Evolutionary conservation across 2,888 invertebrate genomes (phyloP), one percentile per base, ranked within the genome.

Genomic region (Hybos culiciformis): DNA sequence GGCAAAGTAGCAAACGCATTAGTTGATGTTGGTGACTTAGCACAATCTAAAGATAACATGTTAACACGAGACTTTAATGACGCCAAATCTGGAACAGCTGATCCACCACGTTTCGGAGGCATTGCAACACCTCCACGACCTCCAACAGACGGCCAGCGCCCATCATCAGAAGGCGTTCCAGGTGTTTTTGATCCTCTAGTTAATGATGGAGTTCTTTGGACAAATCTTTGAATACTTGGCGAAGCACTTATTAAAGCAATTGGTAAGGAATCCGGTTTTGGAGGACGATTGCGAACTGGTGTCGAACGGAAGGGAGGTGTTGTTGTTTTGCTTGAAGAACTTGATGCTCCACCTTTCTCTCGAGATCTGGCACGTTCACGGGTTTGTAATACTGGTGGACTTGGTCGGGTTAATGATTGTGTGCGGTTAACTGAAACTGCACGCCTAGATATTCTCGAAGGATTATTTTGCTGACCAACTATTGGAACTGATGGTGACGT

Each of bases 1-100:
- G 87, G 86, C 33, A 87, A 60, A 0, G 87, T 87, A 8, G 80
- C 85, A 54, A 81, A 85, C 52, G 81, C 79, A 55, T 83, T 84
- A 11, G 79, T 70, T 0, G 78, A 71, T 21, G 45, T 41, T 2
- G 46, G 42, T 11, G 61, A 63, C 15, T 72, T 62, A 43, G 70
- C 64, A 36, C 54, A 54, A 44, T 68, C 69, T 8, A 56, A 50
- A 14, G 56, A 49, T 50, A 48, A 54, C 54, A 47, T 50, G 48
- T 52, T 59, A 50, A 53, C 59, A 20, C 58, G 56, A 51, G 56
- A 54, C 50, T 58, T 63, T 15, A 57, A 49, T 38, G 55, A 52
- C 32, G 59, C 50, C 23, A 61, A 53, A 39, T 67, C 62, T 9
- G 63, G 61, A 3, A 62, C 58, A 3, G 59, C 60, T 5, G 61